These are phyloP conservation scores for Apamea monoglypha DNA, from an alignment of 2,888 invertebrate species.

Conservation along the genomic window DNA sequence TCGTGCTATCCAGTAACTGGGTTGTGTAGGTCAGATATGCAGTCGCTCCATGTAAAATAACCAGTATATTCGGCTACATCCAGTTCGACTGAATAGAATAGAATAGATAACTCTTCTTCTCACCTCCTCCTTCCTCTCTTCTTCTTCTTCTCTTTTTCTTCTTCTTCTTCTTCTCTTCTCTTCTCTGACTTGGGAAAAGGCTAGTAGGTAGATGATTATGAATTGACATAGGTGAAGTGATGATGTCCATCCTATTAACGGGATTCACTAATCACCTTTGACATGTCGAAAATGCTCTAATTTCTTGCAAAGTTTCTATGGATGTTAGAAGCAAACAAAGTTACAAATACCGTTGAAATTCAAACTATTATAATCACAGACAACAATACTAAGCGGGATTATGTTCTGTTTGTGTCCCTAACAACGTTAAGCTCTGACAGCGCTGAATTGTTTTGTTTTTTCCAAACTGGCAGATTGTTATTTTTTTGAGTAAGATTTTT, in stretches of 20 bases:
- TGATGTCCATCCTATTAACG: neutral
- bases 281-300: neutral
- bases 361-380: slow-evolving; percentile 18
- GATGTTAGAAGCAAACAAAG: slow-evolving; percentile 18
- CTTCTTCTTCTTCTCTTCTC: no score
- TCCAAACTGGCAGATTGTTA: neutral
- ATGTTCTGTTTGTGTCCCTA: slow-evolving; percentile 35
- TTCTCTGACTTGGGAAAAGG: neutral
- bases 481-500: neutral
- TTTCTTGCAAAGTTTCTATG: neutral
- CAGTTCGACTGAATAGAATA: no score
- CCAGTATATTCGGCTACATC: neutral
- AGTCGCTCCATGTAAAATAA: neutral
- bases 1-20: neutral
- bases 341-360: slow-evolving; percentile 9
- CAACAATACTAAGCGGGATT: slow-evolving; percentile 46
- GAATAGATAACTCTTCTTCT: no score
- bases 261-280: neutral
- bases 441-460: slow-evolving; percentile 28
- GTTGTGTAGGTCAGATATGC: neutral
- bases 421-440: slow-evolving; percentile 39
- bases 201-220: neutral
- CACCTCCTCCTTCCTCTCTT: no score
- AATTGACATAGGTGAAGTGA: neutral
- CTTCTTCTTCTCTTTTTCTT: no score